Conservation (phyloP, 37 sponge, comb jelly and placozoan genomes). For the Ephydatia muelleri region DNA sequence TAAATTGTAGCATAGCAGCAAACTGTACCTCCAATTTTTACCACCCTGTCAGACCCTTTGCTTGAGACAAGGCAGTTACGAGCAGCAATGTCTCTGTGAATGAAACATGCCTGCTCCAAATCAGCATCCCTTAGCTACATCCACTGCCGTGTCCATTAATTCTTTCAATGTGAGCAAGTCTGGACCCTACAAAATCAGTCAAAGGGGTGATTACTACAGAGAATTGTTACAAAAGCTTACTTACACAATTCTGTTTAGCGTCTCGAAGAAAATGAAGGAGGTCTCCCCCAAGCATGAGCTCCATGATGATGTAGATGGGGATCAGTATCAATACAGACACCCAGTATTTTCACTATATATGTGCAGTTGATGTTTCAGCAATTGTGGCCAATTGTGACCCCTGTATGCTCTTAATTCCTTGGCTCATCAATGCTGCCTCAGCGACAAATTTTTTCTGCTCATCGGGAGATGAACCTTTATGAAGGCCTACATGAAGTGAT, state of each 20-base stretch:
- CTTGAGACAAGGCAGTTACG: conserved; percentile 87
- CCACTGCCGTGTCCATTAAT: conserved; percentile 60
- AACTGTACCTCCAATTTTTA: conserved; percentile 82
- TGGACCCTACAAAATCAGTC: conserved; percentile 72
- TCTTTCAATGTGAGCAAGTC: conserved; percentile 69
- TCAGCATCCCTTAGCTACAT: conserved; percentile 77
- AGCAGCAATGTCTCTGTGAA: conserved; percentile 86
- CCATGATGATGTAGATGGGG: conserved; percentile 86
- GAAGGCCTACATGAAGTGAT: conserved; percentile 35
- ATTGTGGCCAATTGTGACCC: too few species aligned
- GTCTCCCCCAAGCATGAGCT: conserved; percentile 86
- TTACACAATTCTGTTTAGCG: conserved; percentile 63
- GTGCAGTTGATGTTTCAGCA: conserved; percentile 70
- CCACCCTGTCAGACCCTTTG: conserved; percentile 73
- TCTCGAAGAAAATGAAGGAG: conserved; percentile 76
- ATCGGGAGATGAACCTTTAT: conserved; percentile 59
- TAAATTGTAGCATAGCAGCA: neutral
- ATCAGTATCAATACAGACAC: conserved; percentile 79
- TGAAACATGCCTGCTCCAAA: conserved; percentile 75
- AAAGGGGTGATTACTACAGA: conserved; percentile 7
- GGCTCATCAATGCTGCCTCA: conserved; percentile 82
- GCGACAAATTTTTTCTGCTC: conserved; percentile 71
- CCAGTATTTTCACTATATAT: conserved; percentile 76
- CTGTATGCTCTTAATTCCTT: neutral
- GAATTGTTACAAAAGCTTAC: conserved; percentile 11